A percentile compares a stretch with the other conserved stretches of the same genome.
Evolutionary conservation across 2,113 vertebrate genomes (phyloP).

Genomic region (Chionomys nivalis): DNA sequence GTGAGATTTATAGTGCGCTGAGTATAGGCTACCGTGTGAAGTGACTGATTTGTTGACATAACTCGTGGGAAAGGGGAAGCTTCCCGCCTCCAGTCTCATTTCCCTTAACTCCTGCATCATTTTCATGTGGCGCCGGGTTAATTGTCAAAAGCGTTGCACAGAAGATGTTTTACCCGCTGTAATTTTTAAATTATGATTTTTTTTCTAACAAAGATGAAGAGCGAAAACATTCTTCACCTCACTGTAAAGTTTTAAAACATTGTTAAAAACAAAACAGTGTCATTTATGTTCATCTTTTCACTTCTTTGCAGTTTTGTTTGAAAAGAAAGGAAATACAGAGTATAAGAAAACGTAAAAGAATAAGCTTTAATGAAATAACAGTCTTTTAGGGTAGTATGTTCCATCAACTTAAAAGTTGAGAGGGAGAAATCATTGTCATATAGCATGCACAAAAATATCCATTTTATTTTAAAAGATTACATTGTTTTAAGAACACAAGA

Average conservation of each 20-base stretch:
- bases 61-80: neutral
- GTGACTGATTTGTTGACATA: slow-evolving; percentile 21
- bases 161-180: neutral
- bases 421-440: neutral
- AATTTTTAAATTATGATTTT: slow-evolving; percentile 25
- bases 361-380: neutral
- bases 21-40: neutral
- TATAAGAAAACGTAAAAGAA: neutral
- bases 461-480: neutral
- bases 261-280: slow-evolving; percentile 7
- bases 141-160: neutral
- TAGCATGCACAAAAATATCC: neutral
- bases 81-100: neutral
- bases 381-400: neutral
- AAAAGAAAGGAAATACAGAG: slow-evolving; percentile 3
- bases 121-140: neutral
- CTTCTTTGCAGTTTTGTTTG: neutral
- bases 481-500: neutral
- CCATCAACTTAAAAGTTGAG: neutral
- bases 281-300: slow-evolving; percentile 19
- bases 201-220: neutral
- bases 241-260: neutral
- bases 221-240: neutral
- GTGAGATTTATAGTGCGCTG: slow-evolving; percentile 21
- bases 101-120: neutral